Percentiles rank a stretch among this genome's conserved stretches.
Conservation (phyloP, 2,113 vertebrate genomes). For the Falcunculus frontatus region DNA sequence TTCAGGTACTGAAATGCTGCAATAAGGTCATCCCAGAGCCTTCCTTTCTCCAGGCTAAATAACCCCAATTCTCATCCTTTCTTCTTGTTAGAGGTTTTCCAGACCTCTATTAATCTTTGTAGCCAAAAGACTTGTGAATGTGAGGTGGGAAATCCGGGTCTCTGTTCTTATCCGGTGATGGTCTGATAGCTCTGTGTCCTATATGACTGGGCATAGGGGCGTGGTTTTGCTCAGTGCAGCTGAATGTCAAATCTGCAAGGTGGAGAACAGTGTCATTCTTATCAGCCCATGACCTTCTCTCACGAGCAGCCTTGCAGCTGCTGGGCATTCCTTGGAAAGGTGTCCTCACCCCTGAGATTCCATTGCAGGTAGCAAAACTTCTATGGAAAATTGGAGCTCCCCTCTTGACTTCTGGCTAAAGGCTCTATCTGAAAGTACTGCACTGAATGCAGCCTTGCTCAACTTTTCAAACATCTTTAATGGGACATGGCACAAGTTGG, state of each 20-base stretch:
- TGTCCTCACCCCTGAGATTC: not conserved
- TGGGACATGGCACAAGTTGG: not conserved
- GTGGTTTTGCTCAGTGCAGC: not conserved
- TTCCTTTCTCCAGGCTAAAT: not conserved
- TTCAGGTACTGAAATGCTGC: not conserved
- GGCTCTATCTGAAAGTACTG: not conserved
- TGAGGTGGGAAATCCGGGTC: not conserved
- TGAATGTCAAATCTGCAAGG: not conserved
- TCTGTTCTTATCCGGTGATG: not conserved
- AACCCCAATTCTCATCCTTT: not conserved
- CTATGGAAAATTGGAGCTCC: not conserved
- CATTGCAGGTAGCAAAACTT: not conserved
- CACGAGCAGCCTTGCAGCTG: not conserved
- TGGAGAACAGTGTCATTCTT: not conserved
- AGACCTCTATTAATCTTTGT: not conserved
- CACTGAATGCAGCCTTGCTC: not conserved
- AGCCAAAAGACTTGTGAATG: not conserved
- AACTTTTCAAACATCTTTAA: not conserved
- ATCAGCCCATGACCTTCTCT: not conserved
- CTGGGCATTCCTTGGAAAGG: not conserved
- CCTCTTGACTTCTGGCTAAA: not conserved
- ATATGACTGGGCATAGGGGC: not conserved
- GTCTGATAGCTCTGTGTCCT: not conserved
- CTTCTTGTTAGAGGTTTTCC: not conserved
- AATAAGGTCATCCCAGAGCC: not conserved